Evolutionary conservation across 2,797 vertebrate genomes (phyloP).

Genomic region (Leucoraja ocellata): DNA sequence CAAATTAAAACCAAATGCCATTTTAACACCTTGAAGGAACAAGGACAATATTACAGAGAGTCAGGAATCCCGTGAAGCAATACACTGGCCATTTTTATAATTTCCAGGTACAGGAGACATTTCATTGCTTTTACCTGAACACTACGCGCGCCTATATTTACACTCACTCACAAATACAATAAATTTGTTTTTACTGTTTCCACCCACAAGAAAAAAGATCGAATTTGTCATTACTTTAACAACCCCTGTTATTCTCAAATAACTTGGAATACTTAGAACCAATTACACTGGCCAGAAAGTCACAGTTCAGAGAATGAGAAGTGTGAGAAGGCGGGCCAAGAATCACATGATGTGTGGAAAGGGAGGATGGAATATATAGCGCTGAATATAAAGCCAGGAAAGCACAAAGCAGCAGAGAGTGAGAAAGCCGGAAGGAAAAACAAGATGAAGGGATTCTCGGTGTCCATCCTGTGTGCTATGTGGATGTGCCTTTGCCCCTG

Average conservation of each 20-base stretch:
- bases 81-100: too few species aligned
- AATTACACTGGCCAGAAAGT: not conserved
- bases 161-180: not conserved
- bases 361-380: not conserved
- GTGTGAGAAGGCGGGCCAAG: not conserved
- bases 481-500: not conserved
- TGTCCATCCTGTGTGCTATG: not conserved
- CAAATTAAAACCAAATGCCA: too few species aligned
- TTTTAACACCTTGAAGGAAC: not conserved
- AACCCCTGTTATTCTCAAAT: not conserved
- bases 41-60: too few species aligned
- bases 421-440: not conserved
- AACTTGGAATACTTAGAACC: not conserved
- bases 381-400: not conserved
- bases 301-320: not conserved
- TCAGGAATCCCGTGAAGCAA: not conserved
- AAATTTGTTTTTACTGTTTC: not conserved
- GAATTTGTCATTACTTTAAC: not conserved
- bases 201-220: not conserved
- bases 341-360: conserved; percentile 2
- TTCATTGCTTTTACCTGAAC: not conserved
- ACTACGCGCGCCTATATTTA: not conserved
- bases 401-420: not conserved
- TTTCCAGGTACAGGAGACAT: not conserved
- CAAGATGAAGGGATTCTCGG: not conserved